Evolutionary conservation across 2,113 vertebrate species (phyloP).

Genomic region (Lichenostomus cassidix): DNA sequence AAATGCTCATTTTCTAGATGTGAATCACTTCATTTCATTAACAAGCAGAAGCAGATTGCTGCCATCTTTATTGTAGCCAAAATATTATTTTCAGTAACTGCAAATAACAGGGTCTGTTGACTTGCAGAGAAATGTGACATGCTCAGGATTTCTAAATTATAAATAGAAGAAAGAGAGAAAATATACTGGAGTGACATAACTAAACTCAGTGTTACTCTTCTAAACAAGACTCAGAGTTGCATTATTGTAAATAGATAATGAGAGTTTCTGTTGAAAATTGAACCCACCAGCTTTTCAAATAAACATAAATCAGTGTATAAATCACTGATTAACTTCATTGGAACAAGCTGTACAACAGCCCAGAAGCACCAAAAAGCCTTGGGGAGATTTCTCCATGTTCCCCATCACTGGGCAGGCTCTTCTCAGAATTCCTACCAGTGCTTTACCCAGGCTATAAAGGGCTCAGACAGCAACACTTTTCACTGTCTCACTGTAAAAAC

Average conservation of each 20-base stretch:
- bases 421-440: not conserved
- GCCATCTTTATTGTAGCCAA: not conserved
- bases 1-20: not conserved
- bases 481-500: not conserved
- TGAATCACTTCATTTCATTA: conserved; percentile 8
- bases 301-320: not conserved
- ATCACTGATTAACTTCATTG: not conserved
- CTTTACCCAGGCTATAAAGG: not conserved
- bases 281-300: not conserved
- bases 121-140: not conserved
- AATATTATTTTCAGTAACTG: conserved; percentile 29
- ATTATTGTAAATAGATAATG: not conserved
- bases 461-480: not conserved
- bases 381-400: not conserved
- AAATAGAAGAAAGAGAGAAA: not conserved
- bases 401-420: not conserved
- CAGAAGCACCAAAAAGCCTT: not conserved
- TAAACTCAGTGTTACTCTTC: not conserved
- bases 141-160: not conserved
- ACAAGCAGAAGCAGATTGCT: not conserved
- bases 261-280: not conserved
- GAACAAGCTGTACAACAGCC: not conserved
- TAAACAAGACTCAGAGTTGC: not conserved
- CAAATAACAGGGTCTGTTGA: conserved; percentile 11
- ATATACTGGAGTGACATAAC: not conserved